Percentiles rank a stretch among this genome's conserved stretches.
These are phyloP conservation scores for Priocnemis perturbator DNA, from an alignment of 2,888 invertebrate genomes.

Conservation along the genomic window DNA sequence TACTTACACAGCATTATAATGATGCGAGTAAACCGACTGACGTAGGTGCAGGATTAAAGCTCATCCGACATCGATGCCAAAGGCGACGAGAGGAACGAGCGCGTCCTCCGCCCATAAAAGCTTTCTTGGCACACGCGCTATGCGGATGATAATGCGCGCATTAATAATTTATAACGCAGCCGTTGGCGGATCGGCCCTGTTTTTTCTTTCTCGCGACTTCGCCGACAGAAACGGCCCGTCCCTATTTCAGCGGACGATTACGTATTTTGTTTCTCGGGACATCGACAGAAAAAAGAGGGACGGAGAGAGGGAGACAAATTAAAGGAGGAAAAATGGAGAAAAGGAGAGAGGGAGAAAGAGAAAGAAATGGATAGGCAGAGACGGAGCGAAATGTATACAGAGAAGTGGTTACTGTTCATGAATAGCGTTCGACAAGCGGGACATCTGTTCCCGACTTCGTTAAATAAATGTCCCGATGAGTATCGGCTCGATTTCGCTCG, in stretches of 20 bases:
- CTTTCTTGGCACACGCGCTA: constrained; percentile 41
- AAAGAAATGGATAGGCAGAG: no score
- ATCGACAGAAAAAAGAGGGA: background rate
- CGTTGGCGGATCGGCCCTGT: constrained; percentile 48
- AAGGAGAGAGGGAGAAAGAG: no score
- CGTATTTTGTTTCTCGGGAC: background rate
- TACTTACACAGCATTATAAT: background rate
- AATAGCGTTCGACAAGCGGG: constrained; percentile 1
- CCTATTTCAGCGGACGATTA: background rate
- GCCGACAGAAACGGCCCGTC: background rate
- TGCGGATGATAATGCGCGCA: constrained; percentile 61
- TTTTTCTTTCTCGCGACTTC: background rate
- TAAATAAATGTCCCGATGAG: constrained; percentile 2
- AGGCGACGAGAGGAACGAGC: constrained; percentile 24
- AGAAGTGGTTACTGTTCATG: no score
- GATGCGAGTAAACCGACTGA: background rate
- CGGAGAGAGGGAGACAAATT: no score
- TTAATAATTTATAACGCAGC: constrained; percentile 67
- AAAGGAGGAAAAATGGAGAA: no score
- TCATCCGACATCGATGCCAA: constrained; percentile 23
- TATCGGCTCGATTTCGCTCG: constrained; percentile 1
- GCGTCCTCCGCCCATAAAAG: constrained; percentile 46
- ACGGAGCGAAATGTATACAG: no score
- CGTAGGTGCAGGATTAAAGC: background rate
- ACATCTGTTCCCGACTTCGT: background rate